phyloP scores from a whole-genome alignment of 1,140 invertebrate species.

The Eufriesea mexicana region DNA sequence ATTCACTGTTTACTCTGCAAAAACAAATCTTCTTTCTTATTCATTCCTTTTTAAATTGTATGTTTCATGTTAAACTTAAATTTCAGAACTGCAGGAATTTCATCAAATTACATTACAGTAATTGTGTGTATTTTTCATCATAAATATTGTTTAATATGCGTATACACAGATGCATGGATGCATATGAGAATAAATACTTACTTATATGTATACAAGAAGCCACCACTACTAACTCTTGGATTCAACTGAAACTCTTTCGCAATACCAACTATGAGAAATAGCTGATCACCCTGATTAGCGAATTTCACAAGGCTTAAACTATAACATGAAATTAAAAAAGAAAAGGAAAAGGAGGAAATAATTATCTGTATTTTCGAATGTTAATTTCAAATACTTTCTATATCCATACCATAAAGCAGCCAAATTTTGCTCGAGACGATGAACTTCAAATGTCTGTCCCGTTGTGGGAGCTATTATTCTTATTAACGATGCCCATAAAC shows the following conservation, averaged over 20 bases:
- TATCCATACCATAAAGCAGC: conserved; percentile 92
- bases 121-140: conserved; percentile 76
- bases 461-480: conserved; percentile 94
- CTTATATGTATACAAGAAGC: conserved; percentile 94
- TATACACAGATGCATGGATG: conserved; percentile 5
- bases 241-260: conserved; percentile 95
- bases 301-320: conserved; percentile 90
- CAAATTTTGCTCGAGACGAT: conserved; percentile 97
- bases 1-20: conserved; percentile 85
- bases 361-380: not conserved
- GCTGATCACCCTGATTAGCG: conserved; percentile 87
- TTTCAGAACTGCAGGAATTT: conserved; percentile 81
- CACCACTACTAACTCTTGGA: conserved; percentile 90
- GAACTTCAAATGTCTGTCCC: conserved; percentile 90
- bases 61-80: conserved; percentile 14
- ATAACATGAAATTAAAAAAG: conserved; percentile 62
- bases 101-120: conserved; percentile 72
- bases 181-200: conserved; percentile 76
- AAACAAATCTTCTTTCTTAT: conserved; percentile 50
- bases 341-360: conserved; percentile 31
- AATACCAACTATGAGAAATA: conserved; percentile 93
- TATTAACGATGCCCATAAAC: conserved; percentile 98
- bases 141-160: conserved; percentile 17
- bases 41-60: conserved; percentile 61
- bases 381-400: conserved; percentile 35